Percentiles rank a stretch among this genome's conserved stretches.
These are phyloP conservation scores for Chlorocebus sabaeus DNA, from an alignment of 2,113 vertebrate species.

Conservation along the genomic window DNA sequence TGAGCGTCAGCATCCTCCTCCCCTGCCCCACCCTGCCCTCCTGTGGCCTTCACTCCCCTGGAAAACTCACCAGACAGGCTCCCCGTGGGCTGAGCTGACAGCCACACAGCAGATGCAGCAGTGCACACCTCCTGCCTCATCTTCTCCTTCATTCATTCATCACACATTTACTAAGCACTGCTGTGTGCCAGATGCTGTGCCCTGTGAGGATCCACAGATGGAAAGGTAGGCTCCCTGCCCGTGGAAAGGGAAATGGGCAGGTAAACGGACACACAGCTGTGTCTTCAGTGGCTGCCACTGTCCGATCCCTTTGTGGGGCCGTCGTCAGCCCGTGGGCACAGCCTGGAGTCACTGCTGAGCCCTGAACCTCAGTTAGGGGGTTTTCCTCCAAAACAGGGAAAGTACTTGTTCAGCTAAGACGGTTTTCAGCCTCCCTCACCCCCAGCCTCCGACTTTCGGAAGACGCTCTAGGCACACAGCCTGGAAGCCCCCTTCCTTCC, in stretches of 20 bases:
- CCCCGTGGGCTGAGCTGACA: background rate
- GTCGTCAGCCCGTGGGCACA: background rate
- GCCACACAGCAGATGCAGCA: background rate
- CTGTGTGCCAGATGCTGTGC: background rate
- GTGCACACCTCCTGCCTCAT: background rate
- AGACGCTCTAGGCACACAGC: background rate
- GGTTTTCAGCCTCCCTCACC: background rate
- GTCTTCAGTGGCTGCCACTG: background rate
- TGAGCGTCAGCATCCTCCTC: fast-evolving
- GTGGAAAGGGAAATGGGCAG: background rate
- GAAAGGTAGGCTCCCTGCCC: background rate
- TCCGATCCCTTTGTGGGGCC: background rate
- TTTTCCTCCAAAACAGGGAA: background rate
- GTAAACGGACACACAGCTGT: background rate
- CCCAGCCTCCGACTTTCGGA: background rate
- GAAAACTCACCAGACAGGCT: background rate
- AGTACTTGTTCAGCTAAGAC: background rate
- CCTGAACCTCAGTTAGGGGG: background rate
- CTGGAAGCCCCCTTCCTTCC: background rate
- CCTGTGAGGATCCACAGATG: background rate
- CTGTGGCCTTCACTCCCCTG: background rate
- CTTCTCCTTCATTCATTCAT: background rate
- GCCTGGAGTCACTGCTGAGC: background rate
- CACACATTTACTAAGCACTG: background rate
- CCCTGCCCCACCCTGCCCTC: no score